Evolutionary conservation across 2,888 invertebrate species (phyloP).

Genomic region (Sphaerophoria rueppellii): DNA sequence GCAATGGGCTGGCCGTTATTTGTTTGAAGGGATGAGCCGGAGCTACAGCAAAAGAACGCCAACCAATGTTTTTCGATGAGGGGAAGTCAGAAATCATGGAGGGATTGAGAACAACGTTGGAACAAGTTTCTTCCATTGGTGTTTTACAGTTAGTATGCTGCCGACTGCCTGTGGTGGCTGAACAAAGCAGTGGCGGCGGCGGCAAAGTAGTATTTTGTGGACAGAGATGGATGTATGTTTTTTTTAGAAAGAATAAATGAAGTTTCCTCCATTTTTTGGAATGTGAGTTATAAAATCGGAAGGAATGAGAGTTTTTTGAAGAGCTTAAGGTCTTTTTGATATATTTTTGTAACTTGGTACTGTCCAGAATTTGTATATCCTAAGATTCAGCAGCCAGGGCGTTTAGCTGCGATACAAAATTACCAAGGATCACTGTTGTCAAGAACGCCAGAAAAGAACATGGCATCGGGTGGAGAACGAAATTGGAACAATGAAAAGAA

Average conservation of each 20-base stretch:
- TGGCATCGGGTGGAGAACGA: no score
- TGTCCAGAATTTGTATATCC: no score
- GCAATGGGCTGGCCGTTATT: slow-evolving; percentile 51
- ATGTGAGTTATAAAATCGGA: neutral
- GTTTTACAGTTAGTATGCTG: slow-evolving; percentile 53
- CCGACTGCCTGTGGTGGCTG: slow-evolving; percentile 54
- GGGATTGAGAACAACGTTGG: slow-evolving; percentile 43
- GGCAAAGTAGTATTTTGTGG: neutral
- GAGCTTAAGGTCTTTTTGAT: no score
- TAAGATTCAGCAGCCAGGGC: no score
- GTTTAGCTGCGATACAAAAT: no score
- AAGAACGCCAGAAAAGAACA: no score
- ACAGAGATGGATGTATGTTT: neutral
- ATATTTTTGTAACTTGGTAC: no score
- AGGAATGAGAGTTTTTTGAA: neutral
- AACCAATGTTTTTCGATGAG: slow-evolving; percentile 66
- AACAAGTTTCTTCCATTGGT: slow-evolving; percentile 65
- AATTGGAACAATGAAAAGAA: no score
- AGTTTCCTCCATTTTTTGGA: slow-evolving; percentile 59
- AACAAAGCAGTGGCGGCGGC: slow-evolving; percentile 16
- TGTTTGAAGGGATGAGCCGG: slow-evolving; percentile 48
- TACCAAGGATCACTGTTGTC: no score
- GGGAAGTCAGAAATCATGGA: slow-evolving; percentile 48
- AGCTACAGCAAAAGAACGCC: neutral
- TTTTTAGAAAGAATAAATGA: neutral